Base-by-base conservation (phyloP, 2,113 vertebrate genomes). In the Zosterops lateralis region DNA sequence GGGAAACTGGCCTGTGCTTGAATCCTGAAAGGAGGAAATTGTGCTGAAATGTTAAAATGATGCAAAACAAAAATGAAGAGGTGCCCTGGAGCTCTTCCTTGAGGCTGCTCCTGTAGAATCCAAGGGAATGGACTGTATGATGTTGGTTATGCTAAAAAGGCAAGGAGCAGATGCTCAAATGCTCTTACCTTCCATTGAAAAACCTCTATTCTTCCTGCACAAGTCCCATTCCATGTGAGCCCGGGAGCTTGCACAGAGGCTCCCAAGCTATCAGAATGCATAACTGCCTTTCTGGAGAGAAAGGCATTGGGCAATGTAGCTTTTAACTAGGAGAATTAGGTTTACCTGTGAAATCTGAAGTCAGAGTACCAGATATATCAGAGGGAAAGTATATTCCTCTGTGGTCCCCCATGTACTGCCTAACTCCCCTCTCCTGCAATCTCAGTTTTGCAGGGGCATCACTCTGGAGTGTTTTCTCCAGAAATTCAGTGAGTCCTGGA, bases 1-100 rank as follows among this genome's bases (percentile, higher is more conserved):
- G 48, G 40, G 44, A 38, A 79, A 72, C 17, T 25, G 56, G 12
- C 24, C 36, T 45, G 17, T 47, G 68, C 62, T 83, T 68, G 48
- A 79, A 19, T 66, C 24, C 36, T 72, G 40, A 11, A 65, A 65
- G 32, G 71, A 65, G 28, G 36, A 76, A 79, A 45, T n/a, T 18
- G n/a, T 54, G 50, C 28, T 75, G 40, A 94, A 71, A 48, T 60
- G 31, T 79, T 84, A 79, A 87, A 90, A 53, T 44, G 6, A 51
- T 64, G 45, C 42, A 65, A 78, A 81, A 58, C 9, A 17, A 42
- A 77, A 66, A 50, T 34, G 22, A 75, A 58, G 44, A 70, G 31
- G 5, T 60, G 28, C 18, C 34, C 53, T n/a, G 29, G 42, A 87
- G 26, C 57, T 84, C 17, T 88, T 86, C 18, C 24, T 51, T 54